These are phyloP conservation scores for Benthosema pterotum DNA, from an alignment of 2,797 vertebrate species.

Conservation along the genomic window DNA sequence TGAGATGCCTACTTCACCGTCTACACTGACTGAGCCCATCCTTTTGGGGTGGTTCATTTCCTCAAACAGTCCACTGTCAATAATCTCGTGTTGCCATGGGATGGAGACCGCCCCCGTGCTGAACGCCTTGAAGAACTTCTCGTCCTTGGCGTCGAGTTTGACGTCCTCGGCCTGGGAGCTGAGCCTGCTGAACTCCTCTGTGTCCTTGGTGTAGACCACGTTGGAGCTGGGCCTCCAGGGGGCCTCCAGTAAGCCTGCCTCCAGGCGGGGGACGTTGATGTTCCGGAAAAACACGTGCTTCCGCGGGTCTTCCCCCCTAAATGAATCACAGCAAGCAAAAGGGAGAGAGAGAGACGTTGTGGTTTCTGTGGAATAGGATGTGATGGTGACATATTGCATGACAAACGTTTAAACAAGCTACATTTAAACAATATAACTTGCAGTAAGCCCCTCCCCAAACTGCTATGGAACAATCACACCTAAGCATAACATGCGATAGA, in stretches of 20 bases:
- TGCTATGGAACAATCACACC: no score
- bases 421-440: no score
- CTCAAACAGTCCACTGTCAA: slow-evolving; percentile 86
- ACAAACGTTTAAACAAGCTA: no score
- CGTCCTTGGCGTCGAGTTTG: slow-evolving; percentile 82
- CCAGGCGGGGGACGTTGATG: slow-evolving; percentile 85
- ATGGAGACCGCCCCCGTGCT: slow-evolving; percentile 86
- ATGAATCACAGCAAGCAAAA: slow-evolving; percentile 10
- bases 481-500: no score
- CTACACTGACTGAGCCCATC: slow-evolving; percentile 25
- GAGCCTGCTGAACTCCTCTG: slow-evolving; percentile 75
- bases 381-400: no score
- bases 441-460: no score
- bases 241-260: slow-evolving; percentile 83
- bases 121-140: slow-evolving; percentile 87
- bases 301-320: slow-evolving; percentile 82
- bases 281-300: slow-evolving; percentile 86
- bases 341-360: background rate
- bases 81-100: slow-evolving; percentile 89
- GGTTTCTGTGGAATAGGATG: background rate
- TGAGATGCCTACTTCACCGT: slow-evolving; percentile 47
- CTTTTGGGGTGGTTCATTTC: slow-evolving; percentile 81
- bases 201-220: slow-evolving; percentile 88
- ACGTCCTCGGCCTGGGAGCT: slow-evolving; percentile 82
- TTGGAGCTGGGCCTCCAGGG: slow-evolving; percentile 88